Evolutionary conservation across 2,888 invertebrate genomes (phyloP).

Genomic region (Drosophila algonquin): DNA sequence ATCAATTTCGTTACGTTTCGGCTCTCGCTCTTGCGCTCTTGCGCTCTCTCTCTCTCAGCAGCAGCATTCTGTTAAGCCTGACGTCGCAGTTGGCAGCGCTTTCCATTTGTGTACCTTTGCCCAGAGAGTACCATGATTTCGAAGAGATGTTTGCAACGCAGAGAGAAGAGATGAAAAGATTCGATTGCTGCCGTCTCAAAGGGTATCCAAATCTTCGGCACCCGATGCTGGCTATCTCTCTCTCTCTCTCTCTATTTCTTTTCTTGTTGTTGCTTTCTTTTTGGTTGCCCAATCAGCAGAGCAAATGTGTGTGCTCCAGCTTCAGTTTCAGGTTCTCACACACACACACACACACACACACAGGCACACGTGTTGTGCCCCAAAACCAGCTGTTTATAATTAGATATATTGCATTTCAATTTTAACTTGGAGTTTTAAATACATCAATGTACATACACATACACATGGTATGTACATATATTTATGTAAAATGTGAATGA

Average conservation of each 20-base stretch:
- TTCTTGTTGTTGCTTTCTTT: background rate
- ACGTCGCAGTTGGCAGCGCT: constrained; percentile 54
- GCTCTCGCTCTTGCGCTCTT: constrained; percentile 15
- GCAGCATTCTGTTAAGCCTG: constrained; percentile 40
- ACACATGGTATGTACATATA: constrained; percentile 13
- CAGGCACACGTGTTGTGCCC: constrained; percentile 6
- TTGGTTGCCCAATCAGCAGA: constrained; percentile 19
- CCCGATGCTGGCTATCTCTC: constrained; percentile 25
- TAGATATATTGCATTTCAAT: constrained; percentile 21
- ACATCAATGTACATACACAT: constrained; percentile 15
- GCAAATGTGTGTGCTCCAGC: constrained; percentile 19
- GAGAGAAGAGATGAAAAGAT: background rate
- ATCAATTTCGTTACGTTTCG: constrained; percentile 74
- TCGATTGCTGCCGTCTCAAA: background rate
- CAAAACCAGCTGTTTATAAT: constrained; percentile 47
- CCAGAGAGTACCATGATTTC: background rate
- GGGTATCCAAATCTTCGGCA: constrained; percentile 23
- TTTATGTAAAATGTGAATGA: constrained; percentile 21
- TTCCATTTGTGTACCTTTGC: constrained; percentile 52
- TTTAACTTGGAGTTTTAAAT: constrained; percentile 11
- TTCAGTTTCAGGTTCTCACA: background rate
- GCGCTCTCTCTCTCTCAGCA: background rate
- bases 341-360: too few relatives aligned
- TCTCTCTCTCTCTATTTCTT: constrained; percentile 1
- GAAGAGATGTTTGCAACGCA: background rate